These are phyloP conservation scores for Actinia equina DNA, from an alignment of 64 coral and sea anemone species.

Conservation along the genomic window DNA sequence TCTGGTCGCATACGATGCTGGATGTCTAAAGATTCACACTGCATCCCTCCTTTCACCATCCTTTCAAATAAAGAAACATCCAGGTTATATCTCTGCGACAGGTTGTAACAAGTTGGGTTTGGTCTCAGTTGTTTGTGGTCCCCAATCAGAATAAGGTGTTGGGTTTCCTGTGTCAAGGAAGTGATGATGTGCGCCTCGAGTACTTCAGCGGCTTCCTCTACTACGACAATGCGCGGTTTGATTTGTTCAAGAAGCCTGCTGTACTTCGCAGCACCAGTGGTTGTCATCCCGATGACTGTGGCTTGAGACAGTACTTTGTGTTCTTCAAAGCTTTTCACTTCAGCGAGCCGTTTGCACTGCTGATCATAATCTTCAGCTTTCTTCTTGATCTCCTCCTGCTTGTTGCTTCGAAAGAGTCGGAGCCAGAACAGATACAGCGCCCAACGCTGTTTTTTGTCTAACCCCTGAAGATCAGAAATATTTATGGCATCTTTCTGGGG, in stretches of 20 bases:
- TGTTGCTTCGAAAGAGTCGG: constrained; percentile 42
- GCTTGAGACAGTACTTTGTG: constrained; percentile 42
- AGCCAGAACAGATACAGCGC: constrained; percentile 71
- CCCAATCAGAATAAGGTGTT: constrained; percentile 89
- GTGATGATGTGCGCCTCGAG: constrained; percentile 87
- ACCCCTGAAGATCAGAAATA: constrained; percentile 39
- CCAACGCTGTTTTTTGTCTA: constrained; percentile 20
- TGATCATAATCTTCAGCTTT: constrained; percentile 36
- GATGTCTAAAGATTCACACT: constrained; percentile 30
- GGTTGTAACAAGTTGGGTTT: constrained; percentile 70
- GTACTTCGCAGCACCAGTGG: constrained; percentile 64
- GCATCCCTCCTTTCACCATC: constrained; percentile 81
- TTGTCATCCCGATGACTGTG: constrained; percentile 51
- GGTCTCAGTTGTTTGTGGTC: constrained; percentile 88
- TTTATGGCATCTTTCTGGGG: background rate
- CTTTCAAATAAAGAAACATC: constrained; percentile 87
- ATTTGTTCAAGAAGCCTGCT: constrained; percentile 56
- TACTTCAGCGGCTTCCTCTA: constrained; percentile 93
- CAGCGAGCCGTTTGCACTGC: constrained; percentile 39
- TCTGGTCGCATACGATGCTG: constrained; percentile 96
- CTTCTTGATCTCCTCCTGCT: background rate
- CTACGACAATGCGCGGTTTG: constrained; percentile 61
- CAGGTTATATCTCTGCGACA: constrained; percentile 64
- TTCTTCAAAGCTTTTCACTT: constrained; percentile 52
- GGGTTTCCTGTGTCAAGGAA: constrained; percentile 62